These are phyloP conservation scores for Channa maculata DNA, from an alignment of 2,113 vertebrate genomes.

Conservation along the genomic window DNA sequence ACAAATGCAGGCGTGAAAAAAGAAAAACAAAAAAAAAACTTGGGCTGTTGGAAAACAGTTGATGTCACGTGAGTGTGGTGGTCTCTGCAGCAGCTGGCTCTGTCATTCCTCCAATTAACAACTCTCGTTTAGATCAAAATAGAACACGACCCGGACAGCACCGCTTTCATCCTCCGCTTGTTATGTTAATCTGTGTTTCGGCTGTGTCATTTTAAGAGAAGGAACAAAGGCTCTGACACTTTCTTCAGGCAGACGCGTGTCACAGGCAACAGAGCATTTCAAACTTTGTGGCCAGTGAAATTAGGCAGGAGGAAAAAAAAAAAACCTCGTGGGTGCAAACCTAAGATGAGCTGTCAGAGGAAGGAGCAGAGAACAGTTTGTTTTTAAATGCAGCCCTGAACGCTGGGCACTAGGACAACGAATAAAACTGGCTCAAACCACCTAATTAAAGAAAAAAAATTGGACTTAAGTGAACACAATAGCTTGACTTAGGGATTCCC, in stretches of 20 bases:
- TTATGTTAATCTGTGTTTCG: constrained; percentile 6
- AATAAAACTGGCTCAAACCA: too few species aligned
- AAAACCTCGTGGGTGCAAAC: background rate
- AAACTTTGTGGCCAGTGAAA: background rate
- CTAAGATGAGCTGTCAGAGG: constrained; percentile 16
- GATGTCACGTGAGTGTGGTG: background rate
- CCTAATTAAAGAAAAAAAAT: background rate
- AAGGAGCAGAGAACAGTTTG: background rate
- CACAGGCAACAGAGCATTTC: constrained; percentile 25
- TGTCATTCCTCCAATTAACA: background rate
- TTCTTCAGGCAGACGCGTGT: background rate
- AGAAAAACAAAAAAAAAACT: constrained; percentile 8
- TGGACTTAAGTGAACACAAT: background rate
- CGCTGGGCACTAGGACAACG: background rate
- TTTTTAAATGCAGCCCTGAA: background rate
- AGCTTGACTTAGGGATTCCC: constrained; percentile 1
- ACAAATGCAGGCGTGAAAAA: constrained; percentile 38
- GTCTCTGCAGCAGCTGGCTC: background rate
- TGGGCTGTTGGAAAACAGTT: constrained; percentile 26
- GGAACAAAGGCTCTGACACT: background rate
- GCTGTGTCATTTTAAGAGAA: constrained; percentile 31
- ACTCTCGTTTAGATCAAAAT: background rate
- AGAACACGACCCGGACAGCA: too few species aligned
- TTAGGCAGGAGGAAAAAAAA: background rate
- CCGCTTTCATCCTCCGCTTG: constrained; percentile 5